A percentile compares a stretch with the other conserved stretches of the same genome.
Evolutionary conservation across 2,113 vertebrate genomes (phyloP).

Genomic region (Raja brachyura): DNA sequence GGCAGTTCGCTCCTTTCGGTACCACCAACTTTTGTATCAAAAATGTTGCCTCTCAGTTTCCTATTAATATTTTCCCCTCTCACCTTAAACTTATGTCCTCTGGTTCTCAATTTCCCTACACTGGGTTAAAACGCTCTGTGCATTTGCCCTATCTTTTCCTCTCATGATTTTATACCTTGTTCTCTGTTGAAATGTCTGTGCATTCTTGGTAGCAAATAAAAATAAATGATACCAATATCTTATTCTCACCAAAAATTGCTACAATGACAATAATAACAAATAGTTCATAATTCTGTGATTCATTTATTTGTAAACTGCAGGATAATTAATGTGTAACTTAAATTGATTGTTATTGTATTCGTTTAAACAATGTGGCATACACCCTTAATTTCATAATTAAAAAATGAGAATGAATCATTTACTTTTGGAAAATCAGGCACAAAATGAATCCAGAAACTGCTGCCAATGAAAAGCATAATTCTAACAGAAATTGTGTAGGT

Average conservation of each 20-base stretch:
- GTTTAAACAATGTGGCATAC: not conserved
- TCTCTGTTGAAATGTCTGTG: too few relatives aligned
- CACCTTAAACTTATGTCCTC: too few relatives aligned
- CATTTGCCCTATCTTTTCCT: too few relatives aligned
- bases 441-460: not conserved
- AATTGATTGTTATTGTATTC: not conserved
- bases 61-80: too few relatives aligned
- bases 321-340: not conserved
- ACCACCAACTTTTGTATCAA: too few relatives aligned
- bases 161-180: too few relatives aligned
- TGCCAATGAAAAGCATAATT: not conserved
- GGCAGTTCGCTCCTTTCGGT: too few relatives aligned
- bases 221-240: too few relatives aligned
- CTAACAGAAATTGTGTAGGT: not conserved
- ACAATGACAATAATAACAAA: not conserved
- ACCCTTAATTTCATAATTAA: not conserved
- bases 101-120: too few relatives aligned
- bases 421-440: not conserved
- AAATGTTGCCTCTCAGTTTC: too few relatives aligned
- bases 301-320: not conserved
- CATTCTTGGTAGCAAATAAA: too few relatives aligned
- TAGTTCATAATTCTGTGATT: not conserved
- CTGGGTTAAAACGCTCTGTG: too few relatives aligned
- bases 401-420: not conserved
- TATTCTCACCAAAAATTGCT: not conserved